These are phyloP conservation scores for Kradibia gibbosae DNA, from an alignment of 1,140 invertebrate genomes.

Conservation along the genomic window DNA sequence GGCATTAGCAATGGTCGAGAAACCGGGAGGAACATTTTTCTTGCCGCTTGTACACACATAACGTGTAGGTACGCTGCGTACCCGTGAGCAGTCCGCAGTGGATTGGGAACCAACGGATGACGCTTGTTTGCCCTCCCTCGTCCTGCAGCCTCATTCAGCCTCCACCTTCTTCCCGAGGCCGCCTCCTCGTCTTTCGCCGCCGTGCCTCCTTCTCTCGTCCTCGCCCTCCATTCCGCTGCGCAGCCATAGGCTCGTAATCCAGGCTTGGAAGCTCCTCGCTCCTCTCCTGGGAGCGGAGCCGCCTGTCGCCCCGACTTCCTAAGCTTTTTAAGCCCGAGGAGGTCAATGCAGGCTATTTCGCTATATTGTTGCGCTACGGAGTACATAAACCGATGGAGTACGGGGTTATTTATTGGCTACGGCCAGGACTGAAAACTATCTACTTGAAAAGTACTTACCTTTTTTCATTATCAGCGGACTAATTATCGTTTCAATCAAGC, in stretches of 20 bases:
- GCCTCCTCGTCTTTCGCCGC: conserved; percentile 53
- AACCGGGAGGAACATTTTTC: conserved; percentile 60
- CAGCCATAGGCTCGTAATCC: conserved; percentile 61
- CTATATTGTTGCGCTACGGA: neutral
- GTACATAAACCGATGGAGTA: neutral
- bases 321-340: conserved; percentile 37
- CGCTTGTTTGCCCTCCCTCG: conserved; percentile 60
- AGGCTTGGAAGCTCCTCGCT: conserved; percentile 47
- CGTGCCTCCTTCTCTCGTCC: conserved; percentile 36
- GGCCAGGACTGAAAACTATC: neutral
- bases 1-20: conserved; percentile 57
- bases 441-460: neutral
- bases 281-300: conserved; percentile 32
- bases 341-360: conserved; percentile 35
- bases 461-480: neutral
- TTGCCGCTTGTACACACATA: conserved; percentile 36
- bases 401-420: conserved; percentile 27
- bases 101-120: conserved; percentile 69
- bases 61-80: conserved; percentile 19
- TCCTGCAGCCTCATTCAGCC: conserved; percentile 24
- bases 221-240: conserved; percentile 37
- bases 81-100: conserved; percentile 49
- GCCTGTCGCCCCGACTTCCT: conserved; percentile 45
- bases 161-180: neutral
- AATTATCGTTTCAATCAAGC: neutral